Evolutionary conservation across 2,113 vertebrate species (phyloP), one percentile per base, ranked within the genome.

Genomic region (Lepisosteus oculatus): DNA sequence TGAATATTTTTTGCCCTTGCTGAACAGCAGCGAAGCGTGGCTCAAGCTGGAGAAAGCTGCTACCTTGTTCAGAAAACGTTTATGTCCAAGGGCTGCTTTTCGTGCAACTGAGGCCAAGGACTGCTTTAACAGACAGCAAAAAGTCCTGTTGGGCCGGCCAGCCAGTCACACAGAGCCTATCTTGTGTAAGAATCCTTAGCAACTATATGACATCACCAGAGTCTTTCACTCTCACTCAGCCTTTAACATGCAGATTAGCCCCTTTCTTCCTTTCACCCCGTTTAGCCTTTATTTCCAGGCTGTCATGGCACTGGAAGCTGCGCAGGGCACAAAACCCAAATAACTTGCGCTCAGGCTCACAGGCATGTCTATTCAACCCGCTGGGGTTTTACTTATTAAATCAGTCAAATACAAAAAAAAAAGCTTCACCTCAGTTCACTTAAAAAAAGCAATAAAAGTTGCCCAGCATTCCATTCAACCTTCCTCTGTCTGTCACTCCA

Each of bases 171-270:
- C 65, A 63, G n/a, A 67, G 45, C 45, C 69, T 61, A 69, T 29
- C 62, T 51, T 54, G 43, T 67, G 13, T 44, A 69, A 71, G 64
- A 71, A 61, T 71, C 76, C 77, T 76, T 85, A 69, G 78, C 72
- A 83, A 74, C 80, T 76, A 71, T 61, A 55, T 81, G 81, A 74
- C 76, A 77, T 79, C 75, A 63, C 72, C 47, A 69, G 57, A n/a
- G 13, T 59, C n/a, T 59, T 4, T 59, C 47, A 13, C 57, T 15
- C 57, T 15, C 57, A 13, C 57, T n/a, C 57, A 3, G 73, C 73
- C 76, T 80, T 83, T 85, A 73, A 75, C 73, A 85, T 85, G 83
- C 78, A 83, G 75, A 83, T 78, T 78, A 79, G 70, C 63, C 65
- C 42, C 61, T 72, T 59, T 78, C 69, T 72, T 76, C 70, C 67